Base-by-base conservation (phyloP, 2,113 vertebrate genomes). In the Saguinus midas region DNA sequence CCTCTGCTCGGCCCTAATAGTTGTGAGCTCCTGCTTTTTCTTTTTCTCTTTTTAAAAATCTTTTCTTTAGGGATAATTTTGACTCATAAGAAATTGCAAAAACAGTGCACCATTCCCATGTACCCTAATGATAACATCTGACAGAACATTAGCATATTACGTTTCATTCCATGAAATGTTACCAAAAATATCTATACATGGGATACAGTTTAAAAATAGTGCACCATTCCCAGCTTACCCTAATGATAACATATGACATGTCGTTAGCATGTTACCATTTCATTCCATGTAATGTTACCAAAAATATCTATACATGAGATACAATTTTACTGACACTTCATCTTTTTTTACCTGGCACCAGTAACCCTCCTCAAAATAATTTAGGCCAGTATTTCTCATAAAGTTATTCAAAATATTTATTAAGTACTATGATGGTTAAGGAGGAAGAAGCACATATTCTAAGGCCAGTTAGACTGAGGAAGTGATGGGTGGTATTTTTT, bases 51-150 rank as follows among this genome's bases (percentile, higher is more conserved):
- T 83, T 83, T 45, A n/a, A 58, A 83, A 90, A 78, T 21, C 5
- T 64, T 73, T 84, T 64, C 55, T 70, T 70, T 72, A 79, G 21
- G 76, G 70, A 55, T 84, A 80, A 94, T 43, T 95, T 93, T 79
- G 72, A 50, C 27, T 81, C n/a, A 48, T 0, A 64, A 35, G 48
- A 94, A 93, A 43, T 66, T 70, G 25, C 2, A 91, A 78, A 91
- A 76, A 68, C 32, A 35, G n/a, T 86, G 25, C 14, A 50, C 37
- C 18, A 6, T 82, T 89, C 5, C 16, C 48, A 32, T 55, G 14
- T 72, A 72, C 10, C 10, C 16, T 55, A 8, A 82, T 25, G 82
- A 79, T 43, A 35, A 75, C 16, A 55, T 75, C n/a, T 81, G 73
- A 43, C 11, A 37, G 81, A 88, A 68, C 18, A 35, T 23, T 23